phyloP scores from a whole-genome alignment of 53 echinoderm and acorn worm species.

The Hippasteria phrygiana region DNA sequence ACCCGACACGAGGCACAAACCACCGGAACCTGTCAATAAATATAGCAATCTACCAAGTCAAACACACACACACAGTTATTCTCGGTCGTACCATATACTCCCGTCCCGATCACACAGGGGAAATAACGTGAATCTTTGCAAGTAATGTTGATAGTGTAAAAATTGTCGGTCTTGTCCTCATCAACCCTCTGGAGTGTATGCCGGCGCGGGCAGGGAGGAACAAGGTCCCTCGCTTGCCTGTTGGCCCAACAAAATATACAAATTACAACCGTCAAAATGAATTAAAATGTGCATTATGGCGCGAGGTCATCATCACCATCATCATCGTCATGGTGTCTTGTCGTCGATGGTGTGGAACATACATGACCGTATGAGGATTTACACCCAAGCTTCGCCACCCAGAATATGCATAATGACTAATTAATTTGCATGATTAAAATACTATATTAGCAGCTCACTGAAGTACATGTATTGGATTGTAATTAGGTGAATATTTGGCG shows the following conservation, averaged over 20 bases:
- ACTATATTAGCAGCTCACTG: no score
- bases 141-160: slow-evolving; percentile 40
- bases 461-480: no score
- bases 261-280: slow-evolving; percentile 33
- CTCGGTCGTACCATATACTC: not conserved
- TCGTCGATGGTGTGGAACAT: no score
- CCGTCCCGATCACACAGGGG: slow-evolving; percentile 5
- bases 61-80: no score
- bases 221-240: not conserved
- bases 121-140: slow-evolving; percentile 19
- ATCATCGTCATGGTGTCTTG: not conserved
- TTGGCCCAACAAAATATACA: slow-evolving; percentile 36
- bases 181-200: slow-evolving; percentile 21
- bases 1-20: not conserved
- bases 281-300: slow-evolving; percentile 31
- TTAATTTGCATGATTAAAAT: no score
- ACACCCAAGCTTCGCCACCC: no score
- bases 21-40: slow-evolving; percentile 59
- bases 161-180: not conserved
- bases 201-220: no score
- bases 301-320: slow-evolving; percentile 30
- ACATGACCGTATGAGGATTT: no score
- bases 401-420: no score
- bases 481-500: no score
- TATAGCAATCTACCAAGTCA: slow-evolving; percentile 8